Percentiles rank a stretch among this genome's conserved stretches.
Evolutionary conservation across 2,888 invertebrate genomes (phyloP).

Genomic region (Rhamnusium bicolor): DNA sequence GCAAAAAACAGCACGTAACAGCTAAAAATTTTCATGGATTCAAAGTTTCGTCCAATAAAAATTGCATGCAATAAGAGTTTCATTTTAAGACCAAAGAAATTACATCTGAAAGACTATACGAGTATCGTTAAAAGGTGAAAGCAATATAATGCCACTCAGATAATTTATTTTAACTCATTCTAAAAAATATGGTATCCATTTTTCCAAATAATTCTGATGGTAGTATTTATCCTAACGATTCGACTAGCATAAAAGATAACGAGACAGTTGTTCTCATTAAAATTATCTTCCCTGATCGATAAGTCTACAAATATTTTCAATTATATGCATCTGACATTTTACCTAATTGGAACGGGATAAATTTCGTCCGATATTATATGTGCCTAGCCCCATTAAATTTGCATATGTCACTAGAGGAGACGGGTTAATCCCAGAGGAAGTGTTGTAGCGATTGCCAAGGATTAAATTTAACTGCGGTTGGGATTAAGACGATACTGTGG

Average conservation of each 20-base stretch:
- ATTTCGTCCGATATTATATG: background rate
- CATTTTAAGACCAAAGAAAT: too few relatives aligned
- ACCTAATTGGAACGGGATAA: background rate
- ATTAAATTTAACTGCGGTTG: background rate
- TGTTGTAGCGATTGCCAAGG: background rate
- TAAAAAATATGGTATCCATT: too few relatives aligned
- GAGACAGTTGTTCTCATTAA: background rate
- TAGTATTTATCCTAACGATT: background rate
- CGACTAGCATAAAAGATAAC: background rate
- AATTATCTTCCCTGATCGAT: background rate
- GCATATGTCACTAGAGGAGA: background rate
- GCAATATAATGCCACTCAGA: too few relatives aligned
- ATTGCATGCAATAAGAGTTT: too few relatives aligned
- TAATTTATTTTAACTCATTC: too few relatives aligned
- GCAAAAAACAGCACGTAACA: too few relatives aligned
- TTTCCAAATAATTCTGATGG: too few relatives aligned
- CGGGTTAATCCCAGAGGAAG: background rate
- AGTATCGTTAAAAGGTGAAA: too few relatives aligned
- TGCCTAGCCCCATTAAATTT: background rate
- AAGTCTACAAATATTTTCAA: background rate
- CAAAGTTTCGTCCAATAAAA: too few relatives aligned
- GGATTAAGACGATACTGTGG: background rate
- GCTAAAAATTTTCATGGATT: too few relatives aligned
- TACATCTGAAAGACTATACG: too few relatives aligned
- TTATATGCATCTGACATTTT: background rate